Conservation (phyloP, 2,113 vertebrate species). For the Ochotona curzoniae region DNA sequence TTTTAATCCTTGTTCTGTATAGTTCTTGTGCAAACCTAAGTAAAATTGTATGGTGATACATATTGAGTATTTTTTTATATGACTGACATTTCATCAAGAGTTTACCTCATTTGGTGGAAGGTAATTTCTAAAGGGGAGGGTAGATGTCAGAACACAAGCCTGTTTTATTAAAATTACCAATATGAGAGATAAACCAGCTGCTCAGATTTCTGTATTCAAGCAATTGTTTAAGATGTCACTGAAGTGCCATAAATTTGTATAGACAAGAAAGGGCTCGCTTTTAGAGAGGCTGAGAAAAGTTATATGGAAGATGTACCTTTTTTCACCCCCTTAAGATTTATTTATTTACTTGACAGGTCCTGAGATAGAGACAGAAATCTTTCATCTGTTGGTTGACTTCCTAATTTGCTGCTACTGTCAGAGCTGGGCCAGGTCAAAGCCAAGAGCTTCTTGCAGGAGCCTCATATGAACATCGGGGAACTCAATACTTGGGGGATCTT, state of each 20-base stretch:
- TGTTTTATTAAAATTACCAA: not conserved
- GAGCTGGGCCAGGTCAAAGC: too few species aligned
- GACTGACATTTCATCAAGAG: not conserved
- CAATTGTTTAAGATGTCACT: not conserved
- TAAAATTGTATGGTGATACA: slow-evolving; percentile 28
- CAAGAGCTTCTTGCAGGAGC: too few species aligned
- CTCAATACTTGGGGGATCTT: too few species aligned
- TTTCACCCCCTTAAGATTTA: not conserved
- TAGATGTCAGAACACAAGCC: not conserved
- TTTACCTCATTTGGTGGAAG: not conserved
- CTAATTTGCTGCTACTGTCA: too few species aligned
- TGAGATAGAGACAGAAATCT: too few species aligned
- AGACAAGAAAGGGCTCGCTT: not conserved
- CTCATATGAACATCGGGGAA: too few species aligned
- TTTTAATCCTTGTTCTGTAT: not conserved
- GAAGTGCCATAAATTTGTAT: not conserved
- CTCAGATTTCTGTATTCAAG: not conserved
- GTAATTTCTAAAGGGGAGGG: not conserved
- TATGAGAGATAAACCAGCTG: not conserved
- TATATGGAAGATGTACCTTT: not conserved
- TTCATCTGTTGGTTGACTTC: too few species aligned
- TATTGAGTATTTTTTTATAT: not conserved
- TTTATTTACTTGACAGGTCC: too few species aligned
- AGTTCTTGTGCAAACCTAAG: not conserved
- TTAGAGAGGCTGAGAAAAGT: not conserved